Conservation (phyloP, 1,140 invertebrate species). For the Heliconius hewitsoni region DNA sequence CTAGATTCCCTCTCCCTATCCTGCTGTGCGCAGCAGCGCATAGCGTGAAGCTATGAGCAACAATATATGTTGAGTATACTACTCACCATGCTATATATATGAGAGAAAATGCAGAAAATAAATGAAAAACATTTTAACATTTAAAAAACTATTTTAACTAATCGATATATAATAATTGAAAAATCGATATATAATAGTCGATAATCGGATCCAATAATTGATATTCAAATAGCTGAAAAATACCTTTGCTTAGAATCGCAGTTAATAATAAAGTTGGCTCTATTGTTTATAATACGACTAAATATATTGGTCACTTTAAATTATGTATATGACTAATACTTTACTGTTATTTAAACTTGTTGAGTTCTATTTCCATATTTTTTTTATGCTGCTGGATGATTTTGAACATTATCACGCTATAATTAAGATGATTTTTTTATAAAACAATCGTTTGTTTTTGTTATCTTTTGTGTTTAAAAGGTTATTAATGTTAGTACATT, state of each 20-base stretch:
- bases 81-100: too few species aligned
- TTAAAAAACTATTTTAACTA: too few species aligned
- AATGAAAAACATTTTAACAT: too few species aligned
- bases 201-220: not conserved
- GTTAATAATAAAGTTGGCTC: not conserved
- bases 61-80: too few species aligned
- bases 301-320: not conserved
- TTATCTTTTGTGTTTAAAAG: not conserved
- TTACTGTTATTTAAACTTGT: not conserved
- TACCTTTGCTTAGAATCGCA: not conserved
- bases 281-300: not conserved
- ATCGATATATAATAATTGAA: not conserved
- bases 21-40: not conserved
- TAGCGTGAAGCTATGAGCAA: not conserved
- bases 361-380: not conserved
- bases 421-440: not conserved
- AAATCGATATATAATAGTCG: not conserved
- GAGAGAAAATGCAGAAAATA: too few species aligned
- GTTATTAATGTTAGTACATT: constrained; percentile 5
- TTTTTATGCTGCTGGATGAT: not conserved
- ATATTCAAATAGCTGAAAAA: not conserved
- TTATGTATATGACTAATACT: not conserved
- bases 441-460: not conserved
- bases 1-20: not conserved
- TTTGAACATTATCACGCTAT: not conserved